Base-by-base conservation (phyloP, 2,113 vertebrate genomes). In the Phasianus colchicus region DNA sequence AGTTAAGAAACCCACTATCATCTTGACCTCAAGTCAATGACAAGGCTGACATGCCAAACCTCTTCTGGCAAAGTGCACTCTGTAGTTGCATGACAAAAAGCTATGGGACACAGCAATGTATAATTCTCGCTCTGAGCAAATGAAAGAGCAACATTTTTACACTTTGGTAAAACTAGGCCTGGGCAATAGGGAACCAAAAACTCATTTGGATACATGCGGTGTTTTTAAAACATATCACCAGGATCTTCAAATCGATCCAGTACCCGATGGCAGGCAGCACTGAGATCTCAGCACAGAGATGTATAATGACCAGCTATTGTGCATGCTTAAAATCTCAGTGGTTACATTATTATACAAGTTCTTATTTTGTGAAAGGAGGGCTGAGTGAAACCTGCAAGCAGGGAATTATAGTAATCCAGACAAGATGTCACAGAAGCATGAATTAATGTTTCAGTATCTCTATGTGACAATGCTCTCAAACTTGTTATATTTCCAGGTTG, bases 151-250 rank as follows among this genome's bases (percentile, higher is more conserved):
- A 90, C 45, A 50, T 92, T 97, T 97, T 96, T 94, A 97, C 89
- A 97, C 93, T 93, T 93, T 85, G 96, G 85, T 94, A 97, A 97
- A 98, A 98, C 86, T 94, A 92, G 85, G 52, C 67, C 89, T 85
- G 81, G 95, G 94, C 97, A 93, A 97, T 88, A 87, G 97, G 97
- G 97, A 98, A 95, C 81, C 92, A 88, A 94, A 97, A 98, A 96
- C 91, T 98, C 97, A 97, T 98, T 97, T 97, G 93, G 97, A 98
- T 97, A 97, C 97, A 97, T 48, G 66, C 66, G 60, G 96, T 96
- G 97, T 96, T 97, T 97, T 96, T 89, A 95, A 97, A 97, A 96
- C 83, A 89, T 70, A 96, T 96, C 95, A 90, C 94, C 85, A 60
- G 95, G 95, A 95, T 89, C 93, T 97, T 86, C 80, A 83, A 93